Evolutionary conservation across 2,797 vertebrate genomes (phyloP).

Genomic region (Remorina albescens): DNA sequence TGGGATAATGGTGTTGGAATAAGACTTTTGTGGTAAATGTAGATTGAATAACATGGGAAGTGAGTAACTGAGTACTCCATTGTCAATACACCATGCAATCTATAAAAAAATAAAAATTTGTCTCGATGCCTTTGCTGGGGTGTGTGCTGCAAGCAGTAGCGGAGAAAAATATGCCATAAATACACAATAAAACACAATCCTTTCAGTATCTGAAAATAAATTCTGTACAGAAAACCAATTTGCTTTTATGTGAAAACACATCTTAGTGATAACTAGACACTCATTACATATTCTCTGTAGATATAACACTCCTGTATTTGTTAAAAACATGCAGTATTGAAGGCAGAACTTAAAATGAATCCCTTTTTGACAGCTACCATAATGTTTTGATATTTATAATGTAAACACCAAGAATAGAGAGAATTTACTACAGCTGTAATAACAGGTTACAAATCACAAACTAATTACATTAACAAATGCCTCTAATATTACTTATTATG

Average conservation of each 20-base stretch:
- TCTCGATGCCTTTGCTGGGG: background rate
- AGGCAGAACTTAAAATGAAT: background rate
- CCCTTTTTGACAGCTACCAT: background rate
- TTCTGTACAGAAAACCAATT: background rate
- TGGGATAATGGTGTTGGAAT: slow-evolving; percentile 69
- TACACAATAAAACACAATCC: slow-evolving; percentile 4
- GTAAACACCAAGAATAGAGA: background rate
- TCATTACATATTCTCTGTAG: background rate
- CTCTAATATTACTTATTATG: background rate
- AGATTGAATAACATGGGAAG: slow-evolving; percentile 26
- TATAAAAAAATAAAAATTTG: slow-evolving; percentile 12
- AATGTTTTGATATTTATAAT: slow-evolving; percentile 16
- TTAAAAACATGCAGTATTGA: background rate
- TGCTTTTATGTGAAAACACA: background rate
- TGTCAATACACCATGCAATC: slow-evolving; percentile 7
- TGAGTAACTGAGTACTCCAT: slow-evolving; percentile 15
- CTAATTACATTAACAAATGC: background rate
- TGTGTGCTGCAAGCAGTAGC: background rate
- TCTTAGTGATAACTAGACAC: background rate
- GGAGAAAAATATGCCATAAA: background rate
- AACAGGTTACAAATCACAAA: slow-evolving; percentile 14
- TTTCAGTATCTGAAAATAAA: background rate
- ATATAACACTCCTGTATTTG: background rate
- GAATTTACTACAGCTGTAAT: background rate
- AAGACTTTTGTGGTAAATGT: slow-evolving; percentile 1